Base-by-base conservation (phyloP, 1,140 invertebrate genomes). In the Galendromus occidentalis region DNA sequence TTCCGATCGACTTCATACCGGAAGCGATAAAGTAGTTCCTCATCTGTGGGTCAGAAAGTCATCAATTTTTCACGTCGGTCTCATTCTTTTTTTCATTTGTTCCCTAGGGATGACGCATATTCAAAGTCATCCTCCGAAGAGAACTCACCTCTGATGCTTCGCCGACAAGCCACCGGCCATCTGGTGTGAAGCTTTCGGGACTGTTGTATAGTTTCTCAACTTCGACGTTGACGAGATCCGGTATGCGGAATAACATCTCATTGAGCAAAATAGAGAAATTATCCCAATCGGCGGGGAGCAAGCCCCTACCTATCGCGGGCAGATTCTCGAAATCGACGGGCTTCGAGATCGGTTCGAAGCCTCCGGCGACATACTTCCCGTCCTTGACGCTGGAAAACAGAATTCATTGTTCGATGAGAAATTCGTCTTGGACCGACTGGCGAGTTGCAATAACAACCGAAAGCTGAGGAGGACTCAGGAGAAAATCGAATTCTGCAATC, bases 1-100 rank as follows among this genome's bases (percentile, higher is more conserved):
- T 85, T 25, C 91, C 91, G 51, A 90, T 85, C 0, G 89, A 92
- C 80, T 93, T 93, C 84, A 96, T 90, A 39, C 92, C 94, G 65
- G 91, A 89, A 2, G 92, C 91, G 22, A 99, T 84, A 74, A 86
- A 91, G 76, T 98, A 98, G 73, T 96, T 96, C 70, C 83, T 80
- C 67, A 96, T 86, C 85, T 88, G 45, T 14, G 45, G 18, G 14
- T 20, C 45, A 14, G 14, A 12, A 44, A 12, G 42, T 12, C 12
- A 12, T 44, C n/a, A 12, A 18, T 12, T 44, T 12, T 12, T 12
- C 42, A 18, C n/a, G 12, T n/a, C 42, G 18, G 45, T 28, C 14
- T 22, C 45, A 28, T 47, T 5, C 45, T 4, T 47, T 28, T 14
- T 22, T 44, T 44, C 42, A 44, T 12, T n/a, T 44, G 12, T 12